phyloP scores from a whole-genome alignment of 2,888 invertebrate genomes.

The Cheilosia scutellata region DNA sequence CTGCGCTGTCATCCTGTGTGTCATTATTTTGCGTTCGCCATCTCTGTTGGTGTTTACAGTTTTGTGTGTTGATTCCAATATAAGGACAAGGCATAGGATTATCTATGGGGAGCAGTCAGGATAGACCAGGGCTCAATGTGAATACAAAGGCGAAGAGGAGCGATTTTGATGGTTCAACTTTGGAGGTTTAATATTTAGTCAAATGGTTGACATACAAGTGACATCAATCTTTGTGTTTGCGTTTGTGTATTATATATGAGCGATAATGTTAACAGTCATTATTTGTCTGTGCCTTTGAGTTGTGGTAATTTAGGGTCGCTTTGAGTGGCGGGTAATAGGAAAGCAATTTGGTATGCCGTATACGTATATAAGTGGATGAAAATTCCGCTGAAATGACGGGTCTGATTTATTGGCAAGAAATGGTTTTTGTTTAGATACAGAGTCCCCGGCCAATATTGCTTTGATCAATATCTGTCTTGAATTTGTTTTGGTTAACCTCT shows the following conservation, averaged over 20 bases:
- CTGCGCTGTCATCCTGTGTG: conserved; percentile 35
- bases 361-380: too few species aligned
- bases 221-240: background rate
- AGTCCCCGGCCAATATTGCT: too few species aligned
- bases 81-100: conserved; percentile 28
- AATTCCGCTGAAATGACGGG: too few species aligned
- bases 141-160: background rate
- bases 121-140: background rate
- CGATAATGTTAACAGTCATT: background rate
- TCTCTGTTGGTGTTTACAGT: conserved; percentile 59
- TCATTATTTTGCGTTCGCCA: conserved; percentile 30
- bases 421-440: too few species aligned
- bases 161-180: conserved; percentile 16
- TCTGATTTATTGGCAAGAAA: too few species aligned
- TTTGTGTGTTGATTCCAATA: conserved; percentile 44
- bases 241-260: background rate
- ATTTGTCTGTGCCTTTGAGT: background rate
- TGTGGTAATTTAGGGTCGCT: background rate
- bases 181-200: conserved; percentile 17
- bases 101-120: conserved; percentile 21
- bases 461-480: too few species aligned
- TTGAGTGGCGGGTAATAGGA: too few species aligned
- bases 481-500: too few species aligned
- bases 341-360: too few species aligned
- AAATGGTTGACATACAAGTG: background rate